A percentile compares a stretch with the other conserved stretches of the same genome.
Evolutionary conservation across 2,888 invertebrate genomes (phyloP).

Genomic region (Archaeoteleia sp.): DNA sequence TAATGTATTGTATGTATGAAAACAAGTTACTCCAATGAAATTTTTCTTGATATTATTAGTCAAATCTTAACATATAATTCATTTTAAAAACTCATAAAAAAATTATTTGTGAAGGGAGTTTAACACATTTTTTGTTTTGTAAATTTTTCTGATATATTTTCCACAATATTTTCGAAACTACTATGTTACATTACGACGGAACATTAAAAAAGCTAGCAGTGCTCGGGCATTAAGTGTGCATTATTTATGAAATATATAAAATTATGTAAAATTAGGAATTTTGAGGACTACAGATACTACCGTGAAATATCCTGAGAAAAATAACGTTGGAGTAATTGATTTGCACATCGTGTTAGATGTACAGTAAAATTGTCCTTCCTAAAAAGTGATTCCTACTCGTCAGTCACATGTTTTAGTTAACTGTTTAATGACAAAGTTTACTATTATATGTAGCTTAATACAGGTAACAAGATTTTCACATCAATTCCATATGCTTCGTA

Average conservation of each 20-base stretch:
- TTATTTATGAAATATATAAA: not conserved
- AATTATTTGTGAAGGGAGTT: no score
- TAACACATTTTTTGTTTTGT: constrained; percentile 5
- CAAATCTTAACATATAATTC: no score
- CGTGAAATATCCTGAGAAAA: not conserved
- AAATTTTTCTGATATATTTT: no score
- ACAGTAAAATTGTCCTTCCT: constrained; percentile 20
- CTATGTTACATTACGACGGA: no score
- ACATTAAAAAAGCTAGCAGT: no score
- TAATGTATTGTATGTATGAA: constrained; percentile 36
- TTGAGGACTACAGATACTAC: constrained; percentile 3
- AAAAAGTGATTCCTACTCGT: constrained; percentile 29
- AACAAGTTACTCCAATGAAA: constrained; percentile 13
- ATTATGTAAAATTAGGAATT: not conserved
- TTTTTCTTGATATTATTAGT: constrained; percentile 11
- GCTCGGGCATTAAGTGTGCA: no score
- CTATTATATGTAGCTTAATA: not conserved
- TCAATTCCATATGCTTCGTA: no score
- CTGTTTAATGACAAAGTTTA: not conserved
- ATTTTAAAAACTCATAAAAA: no score
- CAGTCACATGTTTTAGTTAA: constrained; percentile 7
- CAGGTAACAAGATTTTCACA: constrained; percentile 6
- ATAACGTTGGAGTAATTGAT: constrained; percentile 3
- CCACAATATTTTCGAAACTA: no score
- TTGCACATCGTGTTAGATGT: constrained; percentile 29